phyloP scores from a whole-genome alignment of 2,113 vertebrate species.

The Miniopterus natalensis region DNA sequence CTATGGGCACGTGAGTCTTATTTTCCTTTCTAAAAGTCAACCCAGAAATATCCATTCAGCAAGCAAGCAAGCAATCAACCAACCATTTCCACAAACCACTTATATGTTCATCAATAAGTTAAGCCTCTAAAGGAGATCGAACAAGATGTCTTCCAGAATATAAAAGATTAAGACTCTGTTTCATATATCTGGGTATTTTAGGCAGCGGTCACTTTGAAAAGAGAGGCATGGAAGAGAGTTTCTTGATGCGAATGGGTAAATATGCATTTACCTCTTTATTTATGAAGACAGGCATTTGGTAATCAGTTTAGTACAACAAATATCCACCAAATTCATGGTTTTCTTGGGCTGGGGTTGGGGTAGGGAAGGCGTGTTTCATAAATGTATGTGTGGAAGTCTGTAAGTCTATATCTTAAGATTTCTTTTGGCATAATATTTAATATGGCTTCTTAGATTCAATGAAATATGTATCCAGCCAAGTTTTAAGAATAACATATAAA shows the following conservation, averaged over 20 bases:
- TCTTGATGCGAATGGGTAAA: conserved; percentile 22
- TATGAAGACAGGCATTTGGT: conserved; percentile 45
- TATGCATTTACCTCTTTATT: conserved; percentile 12
- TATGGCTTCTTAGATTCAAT: conserved; percentile 44
- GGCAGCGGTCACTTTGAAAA: conserved; percentile 23
- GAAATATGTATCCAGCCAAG: conserved; percentile 39
- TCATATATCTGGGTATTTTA: conserved; percentile 35
- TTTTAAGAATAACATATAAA: conserved; percentile 11
- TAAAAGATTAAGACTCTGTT: conserved; percentile 33
- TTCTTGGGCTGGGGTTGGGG: neutral
- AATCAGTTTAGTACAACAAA: conserved; percentile 39
- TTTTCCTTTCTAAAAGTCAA: conserved; percentile 22
- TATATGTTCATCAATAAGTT: neutral
- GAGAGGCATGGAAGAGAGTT: conserved; percentile 7
- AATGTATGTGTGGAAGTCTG: conserved; percentile 23
- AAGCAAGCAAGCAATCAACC: neutral
- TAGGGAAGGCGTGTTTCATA: neutral
- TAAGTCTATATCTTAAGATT: conserved; percentile 44
- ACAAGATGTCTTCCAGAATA: neutral
- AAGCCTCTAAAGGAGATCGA: neutral
- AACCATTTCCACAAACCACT: neutral
- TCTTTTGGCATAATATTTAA: conserved; percentile 56
- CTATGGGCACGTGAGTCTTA: neutral
- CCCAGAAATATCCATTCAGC: neutral
- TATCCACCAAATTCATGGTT: neutral